Base-by-base conservation (phyloP, 2,113 vertebrate species). In the Oryzias melastigma region DNA sequence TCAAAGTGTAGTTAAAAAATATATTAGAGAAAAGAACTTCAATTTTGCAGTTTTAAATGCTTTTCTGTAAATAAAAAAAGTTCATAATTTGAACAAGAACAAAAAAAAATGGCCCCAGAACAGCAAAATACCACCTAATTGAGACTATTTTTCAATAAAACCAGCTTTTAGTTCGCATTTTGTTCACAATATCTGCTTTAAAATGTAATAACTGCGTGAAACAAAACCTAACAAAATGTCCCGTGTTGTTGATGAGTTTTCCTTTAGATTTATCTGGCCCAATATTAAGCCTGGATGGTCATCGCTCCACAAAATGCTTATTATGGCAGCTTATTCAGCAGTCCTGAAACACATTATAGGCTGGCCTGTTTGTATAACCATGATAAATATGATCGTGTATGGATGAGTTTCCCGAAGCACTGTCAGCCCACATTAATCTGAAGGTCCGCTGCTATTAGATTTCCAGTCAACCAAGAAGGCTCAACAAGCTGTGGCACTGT, bases 361-460 rank as follows among this genome's bases (percentile, higher is more conserved):
- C 52, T 80, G 56, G 77, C 56, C 50, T 73, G 49, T 56, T 52
- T 48, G 35, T 18, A 59, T 51, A 41, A 25, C 15, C 41, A 59
- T 51, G 44, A 81, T 68, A 51, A 62, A 41, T 65, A 56, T 59
- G 62, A 65, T 70, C 35, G 16, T 56, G 55, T 46, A 46, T 44
- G 14, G 56, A 55, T 56, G 67, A 44, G 62, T 67, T 77, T 72
- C 51, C 29, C 57, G 42, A 55, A 52, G 15, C 25, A 64, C 48
- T 71, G 72, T 71, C 58, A 47, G 51, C 46, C 51, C 42, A 42
- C 24, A 57, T 77, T 77, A 79, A 68, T 66, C 46, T 54, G 50
- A 60, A 58, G 58, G 18, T 68, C 45, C 25, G 5, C 52, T 49
- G 54, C 20, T 51, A 17, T 70, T 65, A 56, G 46, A 71, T 22